Conservation (phyloP, 53 echinoderm and acorn worm genomes). For the Astropecten irregularis region DNA sequence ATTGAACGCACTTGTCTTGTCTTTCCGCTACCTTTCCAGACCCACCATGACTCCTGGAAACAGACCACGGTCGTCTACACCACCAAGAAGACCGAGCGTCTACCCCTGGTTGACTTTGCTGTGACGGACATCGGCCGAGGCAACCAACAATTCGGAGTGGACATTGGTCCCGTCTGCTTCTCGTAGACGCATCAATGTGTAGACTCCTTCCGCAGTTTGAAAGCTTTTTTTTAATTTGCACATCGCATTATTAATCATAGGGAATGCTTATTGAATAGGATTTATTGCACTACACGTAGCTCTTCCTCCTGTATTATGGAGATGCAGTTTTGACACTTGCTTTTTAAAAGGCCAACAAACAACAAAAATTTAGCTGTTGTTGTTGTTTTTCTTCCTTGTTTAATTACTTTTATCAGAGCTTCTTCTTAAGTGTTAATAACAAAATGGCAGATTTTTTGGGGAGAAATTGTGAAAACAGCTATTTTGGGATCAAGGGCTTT, state of each 20-base stretch:
- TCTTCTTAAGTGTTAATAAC: background rate
- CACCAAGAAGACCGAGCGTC: slow-evolving; percentile 81
- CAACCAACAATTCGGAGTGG: slow-evolving; percentile 87
- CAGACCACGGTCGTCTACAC: slow-evolving; percentile 76
- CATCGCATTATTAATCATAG: slow-evolving; percentile 10
- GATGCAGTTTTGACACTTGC: background rate
- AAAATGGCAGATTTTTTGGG: background rate
- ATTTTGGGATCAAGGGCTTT: background rate
- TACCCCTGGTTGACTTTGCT: slow-evolving; percentile 89
- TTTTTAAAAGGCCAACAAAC: too few relatives aligned
- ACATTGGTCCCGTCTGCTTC: slow-evolving; percentile 96
- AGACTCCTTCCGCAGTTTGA: slow-evolving; percentile 12
- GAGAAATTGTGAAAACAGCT: background rate
- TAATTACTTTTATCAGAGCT: background rate
- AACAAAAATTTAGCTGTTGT: too few relatives aligned
- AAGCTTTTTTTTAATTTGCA: slow-evolving; percentile 33
- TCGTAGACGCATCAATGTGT: slow-evolving; percentile 60
- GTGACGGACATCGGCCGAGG: slow-evolving; percentile 71
- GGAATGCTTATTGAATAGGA: slow-evolving; percentile 9
- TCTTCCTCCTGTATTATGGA: background rate
- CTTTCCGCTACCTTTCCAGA: background rate
- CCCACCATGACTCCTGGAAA: slow-evolving; percentile 50
- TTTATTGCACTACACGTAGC: slow-evolving; percentile 13
- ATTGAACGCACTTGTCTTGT: too few relatives aligned
- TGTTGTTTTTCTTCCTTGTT: background rate